Evolutionary conservation across 2,888 invertebrate species (phyloP).

Genomic region (Balanococcus diminutus): DNA sequence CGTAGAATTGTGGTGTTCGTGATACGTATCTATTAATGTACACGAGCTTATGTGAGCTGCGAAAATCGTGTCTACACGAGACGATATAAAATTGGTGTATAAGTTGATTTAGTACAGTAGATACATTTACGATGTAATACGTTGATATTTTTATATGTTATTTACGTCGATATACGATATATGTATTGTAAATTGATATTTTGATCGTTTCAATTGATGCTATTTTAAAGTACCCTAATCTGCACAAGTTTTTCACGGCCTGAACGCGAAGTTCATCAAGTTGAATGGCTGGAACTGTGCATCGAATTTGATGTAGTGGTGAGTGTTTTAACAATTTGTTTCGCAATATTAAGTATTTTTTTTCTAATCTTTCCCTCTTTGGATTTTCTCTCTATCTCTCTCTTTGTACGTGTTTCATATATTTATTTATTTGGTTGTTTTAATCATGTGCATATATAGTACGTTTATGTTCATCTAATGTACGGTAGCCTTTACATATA

Average conservation of each 20-base stretch:
- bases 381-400: neutral
- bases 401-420: constrained; percentile 9
- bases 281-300: neutral
- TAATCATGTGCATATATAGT: neutral
- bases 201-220: neutral
- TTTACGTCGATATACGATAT: neutral
- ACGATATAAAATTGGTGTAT: constrained; percentile 1
- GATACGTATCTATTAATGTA: neutral
- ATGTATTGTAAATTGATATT: constrained; percentile 1
- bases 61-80: constrained; percentile 5
- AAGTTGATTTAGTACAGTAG: neutral
- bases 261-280: neutral
- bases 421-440: neutral
- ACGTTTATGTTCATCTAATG: constrained; percentile 6
- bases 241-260: neutral
- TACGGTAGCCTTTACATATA: constrained; percentile 2
- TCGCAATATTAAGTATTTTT: neutral
- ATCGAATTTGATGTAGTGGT: constrained; percentile 10
- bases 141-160: neutral
- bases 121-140: neutral
- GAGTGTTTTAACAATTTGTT: neutral
- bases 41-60: neutral
- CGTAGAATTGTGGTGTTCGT: neutral
- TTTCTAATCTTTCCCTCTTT: neutral
- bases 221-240: neutral